Conservation (phyloP, 2,113 vertebrate genomes). For the Psephotus haematonotus region DNA sequence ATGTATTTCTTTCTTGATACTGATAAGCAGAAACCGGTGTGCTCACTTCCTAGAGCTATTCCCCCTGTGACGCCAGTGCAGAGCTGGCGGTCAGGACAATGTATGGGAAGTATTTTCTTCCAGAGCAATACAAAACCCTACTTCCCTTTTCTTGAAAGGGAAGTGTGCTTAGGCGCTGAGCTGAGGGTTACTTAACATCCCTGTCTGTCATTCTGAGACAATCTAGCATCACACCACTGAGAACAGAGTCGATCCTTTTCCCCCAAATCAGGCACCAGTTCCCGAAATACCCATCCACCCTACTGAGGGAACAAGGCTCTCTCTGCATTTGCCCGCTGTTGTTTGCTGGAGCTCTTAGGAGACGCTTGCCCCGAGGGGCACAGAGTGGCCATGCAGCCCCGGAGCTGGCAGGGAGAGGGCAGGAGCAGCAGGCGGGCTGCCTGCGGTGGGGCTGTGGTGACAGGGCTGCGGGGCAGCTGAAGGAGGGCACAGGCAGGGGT, state of each 20-base stretch:
- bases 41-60: background rate
- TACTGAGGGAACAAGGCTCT: background rate
- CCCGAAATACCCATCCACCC: background rate
- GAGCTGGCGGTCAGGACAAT: background rate
- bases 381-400: rapidly evolving
- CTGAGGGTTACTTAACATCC: background rate
- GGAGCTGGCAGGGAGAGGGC: background rate
- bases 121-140: background rate
- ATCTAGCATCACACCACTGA: background rate
- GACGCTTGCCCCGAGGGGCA: background rate
- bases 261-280: background rate
- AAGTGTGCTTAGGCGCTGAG: background rate
- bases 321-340: background rate
- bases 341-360: background rate
- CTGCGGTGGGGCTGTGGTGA: rapidly evolving
- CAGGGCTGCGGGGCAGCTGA: background rate
- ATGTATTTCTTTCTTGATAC: background rate
- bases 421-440: background rate
- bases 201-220: rapidly evolving
- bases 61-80: rapidly evolving
- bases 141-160: conserved; percentile 33
- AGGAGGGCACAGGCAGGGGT: too few species aligned
- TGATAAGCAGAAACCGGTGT: background rate
- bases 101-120: background rate
- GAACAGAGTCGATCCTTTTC: background rate